Evolutionary conservation across 2,888 invertebrate genomes (phyloP).

Genomic region (Apeira syringaria): DNA sequence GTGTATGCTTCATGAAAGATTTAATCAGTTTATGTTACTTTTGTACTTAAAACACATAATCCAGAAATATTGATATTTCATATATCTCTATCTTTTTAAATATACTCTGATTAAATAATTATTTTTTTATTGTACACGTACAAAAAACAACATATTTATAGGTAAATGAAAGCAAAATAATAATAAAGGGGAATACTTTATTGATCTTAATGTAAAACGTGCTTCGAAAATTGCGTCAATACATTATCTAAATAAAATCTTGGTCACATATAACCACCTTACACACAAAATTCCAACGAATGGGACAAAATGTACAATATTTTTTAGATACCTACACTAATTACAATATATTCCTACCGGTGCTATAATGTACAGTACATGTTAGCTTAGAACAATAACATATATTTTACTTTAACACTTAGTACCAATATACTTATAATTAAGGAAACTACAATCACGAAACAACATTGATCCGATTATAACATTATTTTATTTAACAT

Average conservation of each 20-base stretch:
- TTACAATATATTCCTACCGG: slow-evolving; percentile 56
- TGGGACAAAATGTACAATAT: slow-evolving; percentile 70
- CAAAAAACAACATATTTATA: slow-evolving; percentile 10
- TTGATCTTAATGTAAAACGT: slow-evolving; percentile 82
- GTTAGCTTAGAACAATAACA: slow-evolving; percentile 20
- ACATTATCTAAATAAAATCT: slow-evolving; percentile 79
- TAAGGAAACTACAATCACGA: slow-evolving; percentile 1
- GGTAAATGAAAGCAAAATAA: slow-evolving; percentile 53
- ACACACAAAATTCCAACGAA: slow-evolving; percentile 67
- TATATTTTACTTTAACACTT: slow-evolving; percentile 5
- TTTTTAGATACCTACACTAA: slow-evolving; percentile 59
- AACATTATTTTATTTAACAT: no score
- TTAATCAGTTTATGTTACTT: slow-evolving; percentile 32
- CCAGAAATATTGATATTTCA: slow-evolving; percentile 10
- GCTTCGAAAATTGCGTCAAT: slow-evolving; percentile 81
- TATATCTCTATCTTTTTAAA: slow-evolving; percentile 18
- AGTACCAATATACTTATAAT: slow-evolving; percentile 1
- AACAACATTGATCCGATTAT: no score
- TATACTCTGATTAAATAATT: slow-evolving; percentile 3
- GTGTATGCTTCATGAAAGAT: slow-evolving; percentile 28
- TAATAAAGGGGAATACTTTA: slow-evolving; percentile 78
- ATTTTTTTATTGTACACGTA: slow-evolving; percentile 7
- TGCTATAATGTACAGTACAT: slow-evolving; percentile 64
- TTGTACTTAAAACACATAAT: slow-evolving; percentile 23
- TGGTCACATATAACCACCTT: slow-evolving; percentile 75